Base-by-base conservation (phyloP, 1,140 invertebrate genomes). In the Drosophila bocki region DNA sequence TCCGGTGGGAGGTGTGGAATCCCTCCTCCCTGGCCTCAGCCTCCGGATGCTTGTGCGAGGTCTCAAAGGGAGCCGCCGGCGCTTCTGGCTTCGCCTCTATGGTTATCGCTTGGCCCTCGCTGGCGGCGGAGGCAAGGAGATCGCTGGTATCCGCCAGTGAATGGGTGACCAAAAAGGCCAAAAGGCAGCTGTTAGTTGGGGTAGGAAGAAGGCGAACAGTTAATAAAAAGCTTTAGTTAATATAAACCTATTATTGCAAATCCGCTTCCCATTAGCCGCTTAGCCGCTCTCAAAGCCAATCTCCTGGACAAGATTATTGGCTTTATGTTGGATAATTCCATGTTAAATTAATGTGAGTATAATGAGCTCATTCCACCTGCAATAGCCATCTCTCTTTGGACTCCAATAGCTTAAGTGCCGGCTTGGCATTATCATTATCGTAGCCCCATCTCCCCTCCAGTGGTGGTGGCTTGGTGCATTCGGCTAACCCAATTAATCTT, bases 1-100 rank as follows among this genome's bases (percentile, higher is more conserved):
- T 92, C 54, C 75, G 76, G 22, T 93, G 92, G 32, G 92, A 54
- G 17, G 92, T 93, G 37, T 92, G 87, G 65, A 93, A 92, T 7
- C 75, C 91, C 56, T 86, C 75, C 26, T 81, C 83, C 12, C 48
- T 44, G 17, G 68, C 65, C 17, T 37, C 74, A 12, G 72, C 80
- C 8, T 80, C 83, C 3, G 91, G 91, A 48, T 82, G 75, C 56
- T 92, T 92, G 56, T 92, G 91, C 35, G 91, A 69, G 7, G 91
- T 92, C 63, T 92, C 91, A n/a, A 92, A 87, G 7, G 76, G 60
- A 6, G 39, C 53, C n/a, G 45, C 47, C 22, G 44, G 45, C 22
- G 33, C 42, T 2, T 37, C 41, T 22, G 29, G 42, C 11, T 9
- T 45, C 9, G 63, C 59, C 26, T 45, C 74, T 15, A 33, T n/a